Conservation (phyloP, 1,140 invertebrate species). For the Conopomorpha cramerella region DNA sequence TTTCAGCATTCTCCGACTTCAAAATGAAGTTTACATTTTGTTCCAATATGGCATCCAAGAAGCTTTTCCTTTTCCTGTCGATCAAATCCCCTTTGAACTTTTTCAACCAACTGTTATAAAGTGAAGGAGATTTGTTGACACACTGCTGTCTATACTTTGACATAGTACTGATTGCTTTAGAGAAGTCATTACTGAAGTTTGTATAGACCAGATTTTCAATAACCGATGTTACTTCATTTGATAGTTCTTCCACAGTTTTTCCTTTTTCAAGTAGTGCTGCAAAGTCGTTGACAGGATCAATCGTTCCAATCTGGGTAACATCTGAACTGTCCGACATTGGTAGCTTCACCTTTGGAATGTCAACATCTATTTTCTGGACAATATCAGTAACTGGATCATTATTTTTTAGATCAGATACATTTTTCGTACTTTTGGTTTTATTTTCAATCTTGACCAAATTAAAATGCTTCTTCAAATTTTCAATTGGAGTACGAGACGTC, state of each 20-base stretch:
- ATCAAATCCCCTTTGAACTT: constrained; percentile 29
- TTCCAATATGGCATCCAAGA: constrained; percentile 27
- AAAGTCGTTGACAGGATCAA: constrained; percentile 40
- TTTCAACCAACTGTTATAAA: constrained; percentile 46
- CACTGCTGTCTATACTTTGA: constrained; percentile 33
- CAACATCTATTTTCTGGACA: constrained; percentile 8
- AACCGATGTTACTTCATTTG: constrained; percentile 26
- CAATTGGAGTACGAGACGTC: constrained; percentile 25
- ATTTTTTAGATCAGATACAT: constrained; percentile 13
- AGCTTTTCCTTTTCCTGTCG: constrained; percentile 21
- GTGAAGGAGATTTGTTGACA: constrained; percentile 22
- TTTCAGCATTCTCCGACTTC: constrained; percentile 34
- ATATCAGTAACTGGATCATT: constrained; percentile 4
- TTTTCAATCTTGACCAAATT: constrained; percentile 35
- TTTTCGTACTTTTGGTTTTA: constrained; percentile 20
- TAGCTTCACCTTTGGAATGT: constrained; percentile 12
- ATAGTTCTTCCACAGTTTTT: constrained; percentile 20
- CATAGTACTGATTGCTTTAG: constrained; percentile 34
- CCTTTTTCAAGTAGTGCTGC: constrained; percentile 20
- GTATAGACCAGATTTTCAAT: constrained; percentile 41
- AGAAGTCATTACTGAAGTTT: constrained; percentile 33
- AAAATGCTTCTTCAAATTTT: constrained; percentile 40
- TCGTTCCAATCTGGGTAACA: constrained; percentile 30
- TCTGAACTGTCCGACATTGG: constrained; percentile 8
- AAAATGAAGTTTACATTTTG: constrained; percentile 38